A percentile compares a stretch with the other conserved stretches of the same genome.
These are phyloP conservation scores for Rhagonycha lutea DNA, from an alignment of 2,888 invertebrate species.

Conservation along the genomic window DNA sequence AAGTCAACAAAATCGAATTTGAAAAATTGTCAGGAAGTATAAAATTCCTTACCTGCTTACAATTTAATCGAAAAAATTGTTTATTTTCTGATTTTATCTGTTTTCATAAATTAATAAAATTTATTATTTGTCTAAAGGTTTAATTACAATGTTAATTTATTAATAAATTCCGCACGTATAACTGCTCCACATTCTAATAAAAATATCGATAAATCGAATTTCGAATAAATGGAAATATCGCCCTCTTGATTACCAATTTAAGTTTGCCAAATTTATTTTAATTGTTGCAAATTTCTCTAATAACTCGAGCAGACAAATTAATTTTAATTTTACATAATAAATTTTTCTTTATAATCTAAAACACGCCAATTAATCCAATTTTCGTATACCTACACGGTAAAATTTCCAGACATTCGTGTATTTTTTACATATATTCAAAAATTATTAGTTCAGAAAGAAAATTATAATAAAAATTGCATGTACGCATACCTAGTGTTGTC, in stretches of 20 bases:
- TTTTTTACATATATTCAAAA: not conserved
- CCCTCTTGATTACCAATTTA: not conserved
- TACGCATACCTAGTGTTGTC: not conserved
- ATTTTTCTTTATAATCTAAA: not conserved
- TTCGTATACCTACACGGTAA: not conserved
- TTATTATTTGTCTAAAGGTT: not conserved
- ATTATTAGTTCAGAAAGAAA: not conserved
- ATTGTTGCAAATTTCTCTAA: not conserved
- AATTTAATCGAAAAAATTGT: not conserved
- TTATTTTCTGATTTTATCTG: not conserved
- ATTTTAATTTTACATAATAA: not conserved
- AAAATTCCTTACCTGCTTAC: not conserved
- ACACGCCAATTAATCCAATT: not conserved
- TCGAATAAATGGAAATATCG: not conserved
- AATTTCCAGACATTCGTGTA: not conserved
- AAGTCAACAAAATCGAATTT: not conserved
- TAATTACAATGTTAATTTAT: not conserved
- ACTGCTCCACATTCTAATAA: not conserved
- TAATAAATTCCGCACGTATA: not conserved
- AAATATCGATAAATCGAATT: not conserved
- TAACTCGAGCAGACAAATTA: not conserved
- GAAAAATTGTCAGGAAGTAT: not conserved
- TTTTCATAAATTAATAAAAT: not conserved
- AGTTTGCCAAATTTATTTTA: not conserved
- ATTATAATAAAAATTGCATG: not conserved